Evolutionary conservation across 2,888 invertebrate species (phyloP), one percentile per base, ranked within the genome.

Genomic region (Tuta absoluta): DNA sequence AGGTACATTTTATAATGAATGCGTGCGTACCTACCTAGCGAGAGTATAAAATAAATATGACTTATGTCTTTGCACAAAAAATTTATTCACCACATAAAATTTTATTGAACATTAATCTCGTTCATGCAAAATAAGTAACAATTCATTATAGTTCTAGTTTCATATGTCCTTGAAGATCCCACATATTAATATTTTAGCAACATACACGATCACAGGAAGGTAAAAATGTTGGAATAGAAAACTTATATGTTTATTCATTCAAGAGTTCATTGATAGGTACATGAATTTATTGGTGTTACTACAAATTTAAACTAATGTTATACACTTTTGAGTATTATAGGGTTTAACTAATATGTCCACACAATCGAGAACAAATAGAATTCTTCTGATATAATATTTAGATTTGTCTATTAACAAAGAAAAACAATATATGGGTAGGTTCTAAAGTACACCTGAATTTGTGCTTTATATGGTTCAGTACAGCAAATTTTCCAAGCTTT

Each of bases 41-140:
- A 33, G 14, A 33, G 33, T 10, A 56, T n/a, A 28, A 17, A 56
- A 14, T 24, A 56, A 56, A 56, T 17, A 56, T 21, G 3, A 33
- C 14, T 24, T 14, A 14, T 45, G 11, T 49, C 84, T 86, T 84
- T 89, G 89, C 91, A 91, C 89, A 91, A 90, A 89, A 82, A 84
- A 87, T 88, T 91, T 90, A 90, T 91, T 91, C 85, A 91, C 91
- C 90, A 91, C 91, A 88, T 90, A 90, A 89, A 87, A 84, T 87
- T 85, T 84, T 79, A 78, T 82, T 84, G 81, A 83, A 84, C 84
- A 79, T 77, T 78, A 80, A 81, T 85, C 82, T 86, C 84, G 87
- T 85, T 79, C 80, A 83, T 84, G 87, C 89, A 91, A 90, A 89
- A 89, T 90, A 91, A 91, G 89, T 90, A 91, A 91, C 89, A 89